A percentile compares a stretch with the other conserved stretches of the same genome.
Evolutionary conservation across 2,797 vertebrate genomes (phyloP).

Genomic region (Aphelocoma californica): DNA sequence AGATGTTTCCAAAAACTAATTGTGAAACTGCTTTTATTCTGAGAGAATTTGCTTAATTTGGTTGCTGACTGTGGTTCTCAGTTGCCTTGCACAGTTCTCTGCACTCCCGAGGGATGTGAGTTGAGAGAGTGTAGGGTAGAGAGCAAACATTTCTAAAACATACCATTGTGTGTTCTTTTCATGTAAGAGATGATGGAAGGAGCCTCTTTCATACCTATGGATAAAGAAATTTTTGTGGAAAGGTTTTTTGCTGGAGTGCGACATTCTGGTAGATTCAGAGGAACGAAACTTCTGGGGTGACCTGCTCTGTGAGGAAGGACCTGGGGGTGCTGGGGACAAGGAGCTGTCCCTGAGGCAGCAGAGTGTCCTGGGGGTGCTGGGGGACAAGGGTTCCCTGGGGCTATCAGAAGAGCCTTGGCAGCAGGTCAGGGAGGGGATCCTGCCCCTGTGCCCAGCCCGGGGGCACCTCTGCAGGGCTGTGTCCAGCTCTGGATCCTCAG

Average conservation of each 20-base stretch:
- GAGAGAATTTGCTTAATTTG: background rate
- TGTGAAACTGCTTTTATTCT: background rate
- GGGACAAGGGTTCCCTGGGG: no score
- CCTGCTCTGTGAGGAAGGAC: rapidly evolving
- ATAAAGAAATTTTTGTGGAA: background rate
- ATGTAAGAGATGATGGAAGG: background rate
- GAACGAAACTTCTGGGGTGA: background rate
- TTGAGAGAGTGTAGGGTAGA: background rate
- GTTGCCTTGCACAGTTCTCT: background rate
- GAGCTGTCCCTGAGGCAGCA: no score
- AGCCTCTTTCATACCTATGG: background rate
- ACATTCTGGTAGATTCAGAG: background rate
- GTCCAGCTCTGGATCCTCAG: no score
- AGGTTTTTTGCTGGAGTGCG: background rate
- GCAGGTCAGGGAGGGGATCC: background rate
- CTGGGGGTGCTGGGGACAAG: background rate
- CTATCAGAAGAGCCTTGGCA: background rate
- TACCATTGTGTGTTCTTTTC: background rate
- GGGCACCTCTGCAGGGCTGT: background rate
- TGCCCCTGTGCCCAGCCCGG: background rate
- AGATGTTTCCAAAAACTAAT: background rate
- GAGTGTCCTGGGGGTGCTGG: no score
- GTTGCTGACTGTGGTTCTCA: background rate
- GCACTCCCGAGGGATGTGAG: background rate
- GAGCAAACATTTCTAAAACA: background rate